Evolutionary conservation across 2,888 invertebrate genomes (phyloP).

Genomic region (Cistogaster globosa): DNA sequence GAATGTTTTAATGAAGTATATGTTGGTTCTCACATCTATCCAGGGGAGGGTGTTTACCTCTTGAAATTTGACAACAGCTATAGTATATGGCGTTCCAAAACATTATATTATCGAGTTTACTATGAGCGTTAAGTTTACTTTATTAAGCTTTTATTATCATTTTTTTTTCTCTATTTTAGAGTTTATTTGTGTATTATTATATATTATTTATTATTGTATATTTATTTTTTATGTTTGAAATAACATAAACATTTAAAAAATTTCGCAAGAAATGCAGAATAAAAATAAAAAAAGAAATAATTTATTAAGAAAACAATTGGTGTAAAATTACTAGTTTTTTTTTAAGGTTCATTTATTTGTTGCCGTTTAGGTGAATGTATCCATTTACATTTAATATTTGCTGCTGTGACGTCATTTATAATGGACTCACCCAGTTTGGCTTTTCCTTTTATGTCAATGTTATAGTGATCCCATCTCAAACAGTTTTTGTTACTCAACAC

Average conservation of each 20-base stretch:
- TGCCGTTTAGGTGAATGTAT: constrained; percentile 73
- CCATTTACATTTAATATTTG: constrained; percentile 81
- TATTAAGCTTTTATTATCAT: constrained; percentile 37
- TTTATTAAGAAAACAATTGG: neutral
- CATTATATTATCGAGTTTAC: constrained; percentile 98
- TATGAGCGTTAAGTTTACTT: constrained; percentile 88
- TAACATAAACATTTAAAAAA: constrained; percentile 51
- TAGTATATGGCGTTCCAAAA: constrained; percentile 99
- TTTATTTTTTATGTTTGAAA: constrained; percentile 55
- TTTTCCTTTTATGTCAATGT: constrained; percentile 83
- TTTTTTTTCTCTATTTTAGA: constrained; percentile 49
- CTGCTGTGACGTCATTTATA: constrained; percentile 75
- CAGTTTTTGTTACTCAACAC: constrained; percentile 68
- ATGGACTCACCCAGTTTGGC: constrained; percentile 75
- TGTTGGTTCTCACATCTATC: constrained; percentile 98
- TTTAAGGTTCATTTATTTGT: neutral
- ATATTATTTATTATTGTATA: constrained; percentile 62
- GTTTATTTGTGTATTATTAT: constrained; percentile 52
- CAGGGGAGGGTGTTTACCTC: constrained; percentile 98
- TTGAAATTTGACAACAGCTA: constrained; percentile 99
- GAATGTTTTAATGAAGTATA: constrained; percentile 99
- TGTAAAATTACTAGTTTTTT: neutral
- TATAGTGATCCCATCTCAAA: constrained; percentile 82
- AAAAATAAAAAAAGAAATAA: neutral
- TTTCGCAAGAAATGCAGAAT: constrained; percentile 31